Percentiles rank a stretch among this genome's conserved stretches.
These are phyloP conservation scores for Ceriagrion tenellum DNA, from an alignment of 2,888 invertebrate genomes.

Conservation along the genomic window DNA sequence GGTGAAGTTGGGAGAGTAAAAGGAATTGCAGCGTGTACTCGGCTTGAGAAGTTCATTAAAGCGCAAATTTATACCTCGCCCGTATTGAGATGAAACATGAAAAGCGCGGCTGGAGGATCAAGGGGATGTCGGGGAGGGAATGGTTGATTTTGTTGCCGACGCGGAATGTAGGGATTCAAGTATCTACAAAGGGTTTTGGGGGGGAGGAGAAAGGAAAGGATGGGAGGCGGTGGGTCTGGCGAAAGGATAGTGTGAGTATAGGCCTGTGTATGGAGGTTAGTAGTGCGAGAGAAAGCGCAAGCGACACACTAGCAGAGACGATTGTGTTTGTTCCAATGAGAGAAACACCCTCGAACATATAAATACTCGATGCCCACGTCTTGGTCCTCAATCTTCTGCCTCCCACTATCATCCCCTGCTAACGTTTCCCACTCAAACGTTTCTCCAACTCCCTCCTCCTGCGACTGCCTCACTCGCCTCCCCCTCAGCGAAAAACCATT, in stretches of 20 bases:
- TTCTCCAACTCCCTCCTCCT: not conserved
- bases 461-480: not conserved
- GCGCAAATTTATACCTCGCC: not conserved
- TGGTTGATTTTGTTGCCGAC: not conserved
- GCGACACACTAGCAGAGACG: not conserved
- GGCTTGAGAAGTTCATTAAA: slow-evolving; percentile 8
- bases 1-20: not conserved
- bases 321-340: not conserved
- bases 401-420: not conserved
- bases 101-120: not conserved
- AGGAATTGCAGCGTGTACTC: not conserved
- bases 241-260: not conserved
- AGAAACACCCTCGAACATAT: not conserved
- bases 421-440: not conserved
- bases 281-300: not conserved
- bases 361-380: not conserved
- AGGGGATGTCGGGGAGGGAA: not conserved
- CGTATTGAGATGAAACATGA: slow-evolving; percentile 21
- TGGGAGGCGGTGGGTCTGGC: too few relatives aligned
- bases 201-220: not conserved
- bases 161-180: not conserved
- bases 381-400: not conserved
- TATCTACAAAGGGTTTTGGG: not conserved
- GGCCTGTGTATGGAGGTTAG: not conserved
- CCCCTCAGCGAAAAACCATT: not conserved